Conservation (phyloP, 1,140 invertebrate species). For the Diachasmimorpha longicaudata region DNA sequence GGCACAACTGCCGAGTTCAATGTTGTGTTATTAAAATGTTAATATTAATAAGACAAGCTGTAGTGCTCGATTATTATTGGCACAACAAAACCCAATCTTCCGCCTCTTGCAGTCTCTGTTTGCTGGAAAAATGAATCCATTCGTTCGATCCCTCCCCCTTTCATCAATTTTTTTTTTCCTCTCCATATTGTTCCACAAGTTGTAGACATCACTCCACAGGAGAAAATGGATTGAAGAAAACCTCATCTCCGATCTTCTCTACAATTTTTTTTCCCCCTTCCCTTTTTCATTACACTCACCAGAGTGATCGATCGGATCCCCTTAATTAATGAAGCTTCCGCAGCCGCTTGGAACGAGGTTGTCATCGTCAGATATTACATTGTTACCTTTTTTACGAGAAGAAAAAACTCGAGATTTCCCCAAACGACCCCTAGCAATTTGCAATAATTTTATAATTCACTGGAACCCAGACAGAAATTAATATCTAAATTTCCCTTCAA, state of each 20-base stretch:
- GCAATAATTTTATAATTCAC: not conserved
- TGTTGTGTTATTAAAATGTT: conserved; percentile 3
- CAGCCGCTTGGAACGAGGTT: too few relatives aligned
- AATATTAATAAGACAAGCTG: not conserved
- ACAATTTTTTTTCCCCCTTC: not conserved
- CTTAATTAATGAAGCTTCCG: not conserved
- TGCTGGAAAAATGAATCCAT: not conserved
- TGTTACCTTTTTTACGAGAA: not conserved
- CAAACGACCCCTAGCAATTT: not conserved
- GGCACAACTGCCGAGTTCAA: not conserved
- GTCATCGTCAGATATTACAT: not conserved
- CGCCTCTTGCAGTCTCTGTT: not conserved
- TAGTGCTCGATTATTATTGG: not conserved
- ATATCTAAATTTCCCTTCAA: too few relatives aligned
- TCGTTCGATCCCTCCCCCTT: not conserved
- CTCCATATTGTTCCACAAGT: not conserved
- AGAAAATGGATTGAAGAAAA: not conserved
- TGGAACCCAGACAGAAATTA: too few relatives aligned
- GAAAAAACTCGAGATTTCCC: not conserved
- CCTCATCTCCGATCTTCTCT: not conserved
- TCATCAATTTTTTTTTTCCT: not conserved
- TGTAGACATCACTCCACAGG: not conserved
- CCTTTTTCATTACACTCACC: not conserved
- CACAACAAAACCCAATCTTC: not conserved
- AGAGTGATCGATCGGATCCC: not conserved